These are phyloP conservation scores for Pimephales promelas DNA, from an alignment of 2,113 vertebrate species.

Conservation along the genomic window DNA sequence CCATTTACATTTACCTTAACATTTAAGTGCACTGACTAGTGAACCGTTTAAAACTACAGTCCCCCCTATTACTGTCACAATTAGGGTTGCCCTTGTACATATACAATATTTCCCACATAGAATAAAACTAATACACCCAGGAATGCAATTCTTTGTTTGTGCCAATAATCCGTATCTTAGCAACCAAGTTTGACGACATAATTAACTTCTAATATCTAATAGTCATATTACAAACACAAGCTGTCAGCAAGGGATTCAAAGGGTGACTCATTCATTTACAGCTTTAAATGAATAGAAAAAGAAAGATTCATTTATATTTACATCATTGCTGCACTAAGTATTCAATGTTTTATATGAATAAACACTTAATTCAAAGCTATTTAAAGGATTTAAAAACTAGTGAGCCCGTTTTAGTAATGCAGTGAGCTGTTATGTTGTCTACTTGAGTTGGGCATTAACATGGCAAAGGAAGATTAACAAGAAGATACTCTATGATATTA, in stretches of 20 bases:
- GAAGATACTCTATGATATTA: background rate
- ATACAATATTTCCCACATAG: background rate
- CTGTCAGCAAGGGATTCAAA: background rate
- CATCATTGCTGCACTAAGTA: background rate
- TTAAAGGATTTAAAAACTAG: too few relatives aligned
- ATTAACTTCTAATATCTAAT: constrained; percentile 15
- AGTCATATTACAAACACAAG: background rate
- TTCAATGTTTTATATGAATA: background rate
- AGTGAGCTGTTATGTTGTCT: background rate
- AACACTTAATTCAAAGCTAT: background rate
- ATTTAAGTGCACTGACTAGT: background rate
- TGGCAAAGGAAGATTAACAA: background rate
- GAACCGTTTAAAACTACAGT: background rate
- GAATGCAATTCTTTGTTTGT: too few relatives aligned
- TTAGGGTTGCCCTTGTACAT: background rate
- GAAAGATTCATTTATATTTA: background rate
- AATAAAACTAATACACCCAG: background rate
- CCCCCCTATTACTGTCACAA: background rate
- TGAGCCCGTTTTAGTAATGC: too few relatives aligned
- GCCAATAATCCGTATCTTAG: background rate
- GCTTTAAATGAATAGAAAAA: background rate
- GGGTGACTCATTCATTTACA: background rate
- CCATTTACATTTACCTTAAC: too few relatives aligned
- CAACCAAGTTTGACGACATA: background rate
- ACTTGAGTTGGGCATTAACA: background rate